Conservation (phyloP, 2,797 vertebrate genomes). For the Pelodytes ibericus region DNA sequence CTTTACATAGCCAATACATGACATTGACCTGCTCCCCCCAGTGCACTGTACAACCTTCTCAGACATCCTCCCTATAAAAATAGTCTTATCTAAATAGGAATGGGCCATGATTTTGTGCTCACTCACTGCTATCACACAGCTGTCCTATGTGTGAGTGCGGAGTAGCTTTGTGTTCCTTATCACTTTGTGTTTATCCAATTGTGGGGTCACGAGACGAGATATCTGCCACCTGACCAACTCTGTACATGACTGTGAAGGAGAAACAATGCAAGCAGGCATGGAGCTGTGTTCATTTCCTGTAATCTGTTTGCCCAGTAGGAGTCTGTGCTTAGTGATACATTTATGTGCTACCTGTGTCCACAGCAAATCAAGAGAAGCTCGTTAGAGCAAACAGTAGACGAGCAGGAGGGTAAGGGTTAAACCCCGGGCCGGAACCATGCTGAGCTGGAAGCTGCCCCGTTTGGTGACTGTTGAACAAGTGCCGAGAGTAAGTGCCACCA, state of each 20-base stretch:
- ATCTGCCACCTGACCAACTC: constrained; percentile 26
- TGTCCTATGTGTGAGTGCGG: neutral
- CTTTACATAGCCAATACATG: too few species aligned
- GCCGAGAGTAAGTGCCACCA: constrained; percentile 78
- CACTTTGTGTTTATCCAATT: neutral
- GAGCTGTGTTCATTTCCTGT: neutral
- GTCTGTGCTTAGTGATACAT: neutral
- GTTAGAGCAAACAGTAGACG: neutral
- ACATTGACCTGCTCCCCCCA: too few species aligned
- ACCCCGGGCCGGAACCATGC: constrained; percentile 63
- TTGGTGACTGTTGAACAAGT: constrained; percentile 81
- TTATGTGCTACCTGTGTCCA: constrained; percentile 12
- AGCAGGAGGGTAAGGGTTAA: neutral
- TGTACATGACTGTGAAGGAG: neutral
- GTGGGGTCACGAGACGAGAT: neutral
- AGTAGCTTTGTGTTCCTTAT: neutral
- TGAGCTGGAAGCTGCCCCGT: constrained; percentile 76
- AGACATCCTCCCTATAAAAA: neutral
- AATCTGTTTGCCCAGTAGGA: neutral
- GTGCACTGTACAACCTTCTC: neutral
- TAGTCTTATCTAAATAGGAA: neutral
- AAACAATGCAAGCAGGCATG: neutral
- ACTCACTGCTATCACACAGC: neutral
- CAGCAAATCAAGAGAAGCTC: neutral
- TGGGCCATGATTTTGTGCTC: neutral